Evolutionary conservation across 2,113 vertebrate genomes (phyloP).

Genomic region (Lamprotornis superbus): DNA sequence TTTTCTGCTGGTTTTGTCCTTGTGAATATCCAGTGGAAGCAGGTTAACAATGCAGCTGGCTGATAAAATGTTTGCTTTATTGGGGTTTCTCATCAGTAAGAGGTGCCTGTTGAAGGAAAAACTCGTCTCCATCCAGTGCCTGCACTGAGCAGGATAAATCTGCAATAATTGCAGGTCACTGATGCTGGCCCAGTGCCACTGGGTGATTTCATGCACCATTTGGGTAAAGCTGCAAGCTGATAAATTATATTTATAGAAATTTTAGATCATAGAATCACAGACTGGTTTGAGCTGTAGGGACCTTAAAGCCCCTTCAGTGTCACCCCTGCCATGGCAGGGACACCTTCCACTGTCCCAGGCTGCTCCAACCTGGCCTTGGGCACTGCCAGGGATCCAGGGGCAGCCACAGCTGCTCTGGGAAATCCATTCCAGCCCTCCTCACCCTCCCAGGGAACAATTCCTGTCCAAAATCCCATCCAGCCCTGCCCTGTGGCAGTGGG

Average conservation of each 20-base stretch:
- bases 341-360: not conserved
- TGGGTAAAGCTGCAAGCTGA: constrained; percentile 17
- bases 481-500: not conserved
- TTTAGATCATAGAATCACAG: not conserved
- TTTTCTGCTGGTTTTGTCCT: not conserved
- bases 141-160: not conserved
- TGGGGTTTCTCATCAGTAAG: not conserved
- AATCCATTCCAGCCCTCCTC: not conserved
- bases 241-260: not conserved
- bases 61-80: not conserved
- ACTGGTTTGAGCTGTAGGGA: not conserved
- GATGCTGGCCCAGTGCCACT: not conserved
- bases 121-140: not conserved
- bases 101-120: not conserved
- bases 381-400: not conserved
- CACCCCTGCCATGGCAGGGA: not conserved
- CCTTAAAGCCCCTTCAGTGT: rapidly evolving
- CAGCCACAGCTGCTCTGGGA: not conserved
- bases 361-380: not conserved
- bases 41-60: constrained; percentile 13
- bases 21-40: not conserved
- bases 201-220: constrained; percentile 17
- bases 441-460: not conserved
- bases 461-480: rapidly evolving
- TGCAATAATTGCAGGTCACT: not conserved